phyloP scores from a whole-genome alignment of 2,888 invertebrate genomes.

The Eupithecia exiguata region DNA sequence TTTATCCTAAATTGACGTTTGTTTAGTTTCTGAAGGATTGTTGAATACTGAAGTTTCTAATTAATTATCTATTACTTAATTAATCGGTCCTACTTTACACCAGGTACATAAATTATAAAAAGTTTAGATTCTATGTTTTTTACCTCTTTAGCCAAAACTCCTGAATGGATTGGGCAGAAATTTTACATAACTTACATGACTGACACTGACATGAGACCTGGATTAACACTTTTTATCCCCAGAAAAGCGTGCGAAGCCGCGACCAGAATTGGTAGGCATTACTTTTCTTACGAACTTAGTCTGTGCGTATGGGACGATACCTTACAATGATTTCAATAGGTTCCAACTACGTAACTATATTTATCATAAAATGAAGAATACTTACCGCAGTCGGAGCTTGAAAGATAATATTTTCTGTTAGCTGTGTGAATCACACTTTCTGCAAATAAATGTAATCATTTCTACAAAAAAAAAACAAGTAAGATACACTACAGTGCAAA shows the following conservation, averaged over 20 bases:
- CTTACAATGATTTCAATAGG: neutral
- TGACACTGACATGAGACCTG: neutral
- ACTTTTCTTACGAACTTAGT: neutral
- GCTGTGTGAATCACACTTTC: neutral
- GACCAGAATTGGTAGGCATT: neutral
- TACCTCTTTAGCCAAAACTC: neutral
- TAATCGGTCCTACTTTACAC: neutral
- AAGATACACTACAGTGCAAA: constrained; percentile 60
- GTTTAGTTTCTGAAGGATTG: constrained; percentile 10
- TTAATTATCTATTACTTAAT: neutral
- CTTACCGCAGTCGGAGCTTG: neutral
- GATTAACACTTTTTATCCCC: neutral
- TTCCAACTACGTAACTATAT: neutral
- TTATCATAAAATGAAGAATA: neutral
- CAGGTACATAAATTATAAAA: too few species aligned
- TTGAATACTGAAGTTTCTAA: neutral
- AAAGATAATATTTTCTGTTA: neutral
- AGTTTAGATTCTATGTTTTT: neutral
- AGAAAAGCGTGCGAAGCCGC: neutral
- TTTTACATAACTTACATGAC: neutral
- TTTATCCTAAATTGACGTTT: constrained; percentile 30
- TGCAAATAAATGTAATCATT: neutral
- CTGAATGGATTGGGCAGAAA: neutral
- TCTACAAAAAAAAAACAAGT: constrained; percentile 42
- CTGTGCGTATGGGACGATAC: neutral